Conservation (phyloP, 2,797 vertebrate species). For the Hipposideros larvatus region DNA sequence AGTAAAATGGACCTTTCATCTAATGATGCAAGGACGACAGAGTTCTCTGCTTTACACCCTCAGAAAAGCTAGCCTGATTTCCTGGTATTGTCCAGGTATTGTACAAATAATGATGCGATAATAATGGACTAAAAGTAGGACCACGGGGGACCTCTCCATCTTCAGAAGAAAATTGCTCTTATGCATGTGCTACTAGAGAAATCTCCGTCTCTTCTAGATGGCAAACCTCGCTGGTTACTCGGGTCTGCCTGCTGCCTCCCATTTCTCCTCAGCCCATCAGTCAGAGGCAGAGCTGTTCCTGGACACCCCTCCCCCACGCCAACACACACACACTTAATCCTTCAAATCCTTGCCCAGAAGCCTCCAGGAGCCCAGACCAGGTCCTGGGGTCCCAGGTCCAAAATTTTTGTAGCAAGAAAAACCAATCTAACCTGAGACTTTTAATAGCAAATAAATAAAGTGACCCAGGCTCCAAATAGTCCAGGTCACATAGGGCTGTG, state of each 20-base stretch:
- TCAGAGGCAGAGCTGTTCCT: not conserved
- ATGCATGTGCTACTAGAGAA: not conserved
- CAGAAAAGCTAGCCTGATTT: not conserved
- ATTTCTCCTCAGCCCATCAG: not conserved
- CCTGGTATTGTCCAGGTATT: not conserved
- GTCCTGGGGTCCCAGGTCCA: not conserved
- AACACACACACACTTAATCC: not conserved
- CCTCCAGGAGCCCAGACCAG: not conserved
- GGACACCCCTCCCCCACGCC: not conserved
- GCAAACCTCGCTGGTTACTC: not conserved
- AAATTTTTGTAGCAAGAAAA: conserved; percentile 31
- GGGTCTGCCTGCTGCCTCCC: not conserved
- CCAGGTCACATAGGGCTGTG: not conserved
- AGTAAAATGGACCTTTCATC: not conserved
- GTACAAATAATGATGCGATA: not conserved
- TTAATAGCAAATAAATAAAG: conserved; percentile 69
- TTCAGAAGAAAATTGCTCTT: conserved; percentile 1
- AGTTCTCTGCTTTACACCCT: not conserved
- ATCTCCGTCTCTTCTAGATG: not conserved
- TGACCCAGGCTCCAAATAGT: conserved; percentile 50
- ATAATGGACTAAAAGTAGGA: not conserved
- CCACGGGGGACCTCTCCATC: not conserved
- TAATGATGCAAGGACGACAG: not conserved
- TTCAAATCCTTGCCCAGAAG: conserved; percentile 29
- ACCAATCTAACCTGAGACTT: conserved; percentile 39